Percentiles rank a stretch among this genome's conserved stretches.
Conservation (phyloP, 2,113 vertebrate genomes). For the Trogon melanurus region DNA sequence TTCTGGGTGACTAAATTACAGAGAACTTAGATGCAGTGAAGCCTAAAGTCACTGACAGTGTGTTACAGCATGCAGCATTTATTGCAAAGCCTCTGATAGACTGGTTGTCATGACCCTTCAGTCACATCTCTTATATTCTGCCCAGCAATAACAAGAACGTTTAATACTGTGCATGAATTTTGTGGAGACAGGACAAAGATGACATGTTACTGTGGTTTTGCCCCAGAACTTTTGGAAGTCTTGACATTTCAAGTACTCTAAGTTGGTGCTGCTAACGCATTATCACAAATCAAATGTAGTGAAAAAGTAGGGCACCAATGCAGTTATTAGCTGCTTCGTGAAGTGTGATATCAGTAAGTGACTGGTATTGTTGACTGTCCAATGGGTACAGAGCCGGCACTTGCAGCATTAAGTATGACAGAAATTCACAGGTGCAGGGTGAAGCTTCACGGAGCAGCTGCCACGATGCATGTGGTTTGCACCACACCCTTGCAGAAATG, state of each 20-base stretch:
- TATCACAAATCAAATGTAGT: neutral
- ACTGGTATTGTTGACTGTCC: neutral
- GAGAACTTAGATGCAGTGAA: neutral
- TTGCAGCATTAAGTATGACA: neutral
- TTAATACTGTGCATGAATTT: neutral
- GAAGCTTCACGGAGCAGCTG: neutral
- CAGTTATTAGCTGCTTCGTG: neutral
- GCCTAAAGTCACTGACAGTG: accelerated
- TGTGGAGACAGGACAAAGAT: neutral
- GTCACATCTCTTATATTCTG: neutral
- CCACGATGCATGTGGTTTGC: accelerated
- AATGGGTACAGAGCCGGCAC: neutral
- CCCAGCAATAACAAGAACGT: accelerated
- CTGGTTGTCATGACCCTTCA: neutral
- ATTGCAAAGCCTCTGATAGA: neutral
- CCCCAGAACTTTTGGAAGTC: neutral
- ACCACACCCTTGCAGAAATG: neutral
- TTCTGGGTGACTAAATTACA: neutral
- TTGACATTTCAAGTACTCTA: neutral
- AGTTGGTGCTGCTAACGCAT: neutral
- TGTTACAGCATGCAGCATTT: accelerated
- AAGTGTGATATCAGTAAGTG: neutral
- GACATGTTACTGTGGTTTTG: neutral
- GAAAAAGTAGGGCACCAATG: neutral
- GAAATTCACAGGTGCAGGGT: neutral